Base-by-base conservation (phyloP, 2,888 invertebrate species). In the Clitarchus hookeri region DNA sequence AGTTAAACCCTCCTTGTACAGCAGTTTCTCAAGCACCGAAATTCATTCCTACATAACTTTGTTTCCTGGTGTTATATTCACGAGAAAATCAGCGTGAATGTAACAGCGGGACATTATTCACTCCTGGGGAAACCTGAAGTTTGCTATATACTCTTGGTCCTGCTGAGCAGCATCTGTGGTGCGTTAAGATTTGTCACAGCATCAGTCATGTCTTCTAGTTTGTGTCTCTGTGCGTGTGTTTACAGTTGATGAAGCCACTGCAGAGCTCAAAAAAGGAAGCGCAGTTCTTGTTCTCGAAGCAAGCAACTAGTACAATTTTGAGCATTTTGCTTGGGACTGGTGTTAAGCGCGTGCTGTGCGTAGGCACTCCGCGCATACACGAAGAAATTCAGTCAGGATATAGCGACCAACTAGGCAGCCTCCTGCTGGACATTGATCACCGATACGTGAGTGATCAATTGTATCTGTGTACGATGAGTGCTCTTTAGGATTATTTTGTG, bases 351-450 rank as follows among this genome's bases (percentile, higher is more conserved):
- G 93, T 98, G 0, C 91, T 98, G n/a, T 97, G 97, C 90, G 94
- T 98, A 85, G 98, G 98, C 19, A 94, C 96, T 2, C 98, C 98
- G 0, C 94, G 96, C 83, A 92, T 97, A 82, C 96, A 97, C 89
- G 97, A 97, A 89, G 93, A 94, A 88, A 94, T 95, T 3, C 91
- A 92, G 85, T 88, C 80, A 16, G 36, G 84, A 6, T 85, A 87
- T 78, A 89, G 88, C 84, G 88, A 88, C 0, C 89, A 91, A 84
- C 92, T 94, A 86, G 91, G 92, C 8, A 95, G 95, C 83, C 92
- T 97, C 83, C 92, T 98, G 0, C 91, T 98, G 78, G 98, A 98
- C 91, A 94, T 97, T 88, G 98, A 98, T 91, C 93, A 94, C 53
- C 93, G 98, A 90, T 94, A 92, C 91, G 94, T 93, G 90, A 92